Conservation (phyloP, 2,888 invertebrate species). For the Hirtodrosophila alboralis region DNA sequence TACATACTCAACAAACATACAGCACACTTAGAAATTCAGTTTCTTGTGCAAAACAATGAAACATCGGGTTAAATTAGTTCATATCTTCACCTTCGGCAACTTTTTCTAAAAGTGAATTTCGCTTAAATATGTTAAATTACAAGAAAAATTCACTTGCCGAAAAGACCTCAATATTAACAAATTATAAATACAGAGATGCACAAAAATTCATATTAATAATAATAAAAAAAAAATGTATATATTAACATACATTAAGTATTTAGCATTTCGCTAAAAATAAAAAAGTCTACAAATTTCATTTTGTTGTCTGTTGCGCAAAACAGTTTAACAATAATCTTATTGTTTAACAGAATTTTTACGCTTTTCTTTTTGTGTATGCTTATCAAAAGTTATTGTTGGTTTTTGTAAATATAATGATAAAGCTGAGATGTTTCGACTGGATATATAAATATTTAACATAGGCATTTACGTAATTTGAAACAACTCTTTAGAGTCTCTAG, state of each 20-base stretch:
- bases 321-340: neutral
- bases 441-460: constrained; percentile 50
- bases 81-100: no score
- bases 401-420: constrained; percentile 31
- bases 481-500: constrained; percentile 31
- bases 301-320: constrained; percentile 2
- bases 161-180: constrained; percentile 21
- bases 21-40: constrained; percentile 9
- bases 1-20: neutral
- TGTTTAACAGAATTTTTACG: neutral
- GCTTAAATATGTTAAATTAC: no score
- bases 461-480: constrained; percentile 30
- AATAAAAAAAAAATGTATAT: constrained; percentile 17
- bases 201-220: constrained; percentile 7
- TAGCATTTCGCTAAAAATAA: constrained; percentile 3
- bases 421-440: constrained; percentile 56
- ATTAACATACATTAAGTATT: neutral
- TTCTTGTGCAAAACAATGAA: constrained; percentile 10
- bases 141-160: no score
- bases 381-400: constrained; percentile 4
- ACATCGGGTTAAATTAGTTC: constrained; percentile 3
- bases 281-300: constrained; percentile 9
- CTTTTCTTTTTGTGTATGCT: constrained; percentile 1
- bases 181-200: constrained; percentile 29
- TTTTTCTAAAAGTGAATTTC: no score